These are phyloP conservation scores for Polyodon spathula DNA, from an alignment of 2,113 vertebrate genomes.

Conservation along the genomic window DNA sequence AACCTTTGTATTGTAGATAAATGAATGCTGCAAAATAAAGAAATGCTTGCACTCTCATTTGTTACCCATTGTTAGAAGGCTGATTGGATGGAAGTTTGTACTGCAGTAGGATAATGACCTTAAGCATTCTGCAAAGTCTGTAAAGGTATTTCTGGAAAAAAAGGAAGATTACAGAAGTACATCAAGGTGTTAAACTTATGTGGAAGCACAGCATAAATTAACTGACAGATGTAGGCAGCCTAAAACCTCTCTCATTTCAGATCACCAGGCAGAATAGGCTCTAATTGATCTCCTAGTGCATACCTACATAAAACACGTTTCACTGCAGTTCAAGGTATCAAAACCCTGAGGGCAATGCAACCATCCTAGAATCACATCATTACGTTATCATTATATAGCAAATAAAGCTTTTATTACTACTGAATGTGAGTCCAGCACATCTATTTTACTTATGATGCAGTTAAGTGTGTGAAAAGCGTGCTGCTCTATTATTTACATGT, in stretches of 20 bases:
- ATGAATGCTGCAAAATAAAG: no score
- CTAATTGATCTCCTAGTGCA: conserved; percentile 38
- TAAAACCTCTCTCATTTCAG: conserved; percentile 18
- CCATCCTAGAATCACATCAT: conserved; percentile 14
- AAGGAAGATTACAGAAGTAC: background rate
- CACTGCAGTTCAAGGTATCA: conserved; percentile 26
- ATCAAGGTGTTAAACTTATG: background rate
- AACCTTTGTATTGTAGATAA: no score
- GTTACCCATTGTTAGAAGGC: no score
- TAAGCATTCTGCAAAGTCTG: no score
- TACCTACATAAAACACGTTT: conserved; percentile 20
- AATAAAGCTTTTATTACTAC: conserved; percentile 9
- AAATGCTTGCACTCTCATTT: no score
- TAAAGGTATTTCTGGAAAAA: no score
- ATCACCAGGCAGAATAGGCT: conserved; percentile 20
- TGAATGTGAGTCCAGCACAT: background rate
- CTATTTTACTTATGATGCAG: background rate
- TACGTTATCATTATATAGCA: conserved; percentile 18
- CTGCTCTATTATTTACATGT: background rate
- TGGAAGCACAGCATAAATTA: conserved; percentile 23
- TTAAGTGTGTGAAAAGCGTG: background rate
- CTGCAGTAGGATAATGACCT: no score
- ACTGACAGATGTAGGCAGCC: conserved; percentile 14
- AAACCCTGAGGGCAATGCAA: conserved; percentile 18
- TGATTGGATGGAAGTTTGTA: no score